A percentile compares a stretch with the other conserved stretches of the same genome.
Conservation (phyloP, 2,113 vertebrate species). For the Oryzias celebensis region DNA sequence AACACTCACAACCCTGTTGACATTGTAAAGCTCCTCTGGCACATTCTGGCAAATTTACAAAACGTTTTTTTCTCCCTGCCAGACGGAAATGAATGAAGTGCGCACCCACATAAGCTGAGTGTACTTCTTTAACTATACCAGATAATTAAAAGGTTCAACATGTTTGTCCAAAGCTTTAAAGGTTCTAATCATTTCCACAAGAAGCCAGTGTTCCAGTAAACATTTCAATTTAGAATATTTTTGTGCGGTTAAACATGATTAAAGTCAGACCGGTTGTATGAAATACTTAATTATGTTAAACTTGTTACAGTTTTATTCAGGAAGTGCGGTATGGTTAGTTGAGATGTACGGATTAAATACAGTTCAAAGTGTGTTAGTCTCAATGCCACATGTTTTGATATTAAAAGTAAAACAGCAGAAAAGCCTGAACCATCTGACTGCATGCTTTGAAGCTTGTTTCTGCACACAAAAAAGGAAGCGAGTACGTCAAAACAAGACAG, state of each 20-base stretch:
- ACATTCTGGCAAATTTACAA: slow-evolving; percentile 47
- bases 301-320: slow-evolving; percentile 75
- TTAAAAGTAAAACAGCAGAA: slow-evolving; percentile 43
- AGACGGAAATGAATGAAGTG: slow-evolving; percentile 49
- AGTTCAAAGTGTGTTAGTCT: slow-evolving; percentile 54
- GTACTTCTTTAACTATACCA: slow-evolving; percentile 63
- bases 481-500: slow-evolving; percentile 6
- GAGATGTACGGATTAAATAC: slow-evolving; percentile 57
- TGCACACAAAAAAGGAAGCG: slow-evolving; percentile 16
- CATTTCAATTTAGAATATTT: slow-evolving; percentile 79
- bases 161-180: slow-evolving; percentile 69
- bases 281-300: slow-evolving; percentile 79
- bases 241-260: slow-evolving; percentile 78
- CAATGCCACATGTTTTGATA: slow-evolving; percentile 73
- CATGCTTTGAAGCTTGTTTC: slow-evolving; percentile 11
- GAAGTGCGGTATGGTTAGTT: slow-evolving; percentile 64
- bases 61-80: slow-evolving; percentile 44
- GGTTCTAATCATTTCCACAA: slow-evolving; percentile 74
- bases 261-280: slow-evolving; percentile 73
- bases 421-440: slow-evolving; percentile 24
- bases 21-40: slow-evolving; percentile 41
- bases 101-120: slow-evolving; percentile 47
- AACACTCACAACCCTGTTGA: slow-evolving; percentile 41
- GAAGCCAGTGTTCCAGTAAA: slow-evolving; percentile 75
- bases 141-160: slow-evolving; percentile 77